Evolutionary conservation across 2,113 vertebrate genomes (phyloP), one percentile per base, ranked within the genome.

Genomic region (Heterotis niloticus): DNA sequence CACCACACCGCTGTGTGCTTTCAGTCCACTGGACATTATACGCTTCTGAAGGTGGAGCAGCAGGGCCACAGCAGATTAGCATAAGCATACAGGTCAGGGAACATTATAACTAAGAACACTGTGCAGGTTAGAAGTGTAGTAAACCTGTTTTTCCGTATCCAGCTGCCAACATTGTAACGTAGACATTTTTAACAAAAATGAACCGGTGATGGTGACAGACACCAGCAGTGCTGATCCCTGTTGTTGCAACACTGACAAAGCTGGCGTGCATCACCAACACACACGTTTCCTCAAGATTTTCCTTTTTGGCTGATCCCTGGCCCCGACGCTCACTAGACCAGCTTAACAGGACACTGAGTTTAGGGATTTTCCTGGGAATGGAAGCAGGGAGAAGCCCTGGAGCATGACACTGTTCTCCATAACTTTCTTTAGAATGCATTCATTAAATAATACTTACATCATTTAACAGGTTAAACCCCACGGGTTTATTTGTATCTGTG

Each of bases 401-500:
- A 70, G n/a, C 20, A 81, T 78, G 54, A 81, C 81, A 83, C 71
- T 82, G 81, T 76, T 79, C 82, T 81, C 24, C 82, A 85, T 84
- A 85, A 84, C 79, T 83, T 62, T 11, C 82, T 85, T 79, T 79
- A 70, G 84, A 77, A 87, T 80, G 77, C 74, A 70, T 86, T 86
- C 82, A 85, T 89, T 82, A 85, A 86, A 84, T 83, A 82, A 84
- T 86, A 86, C 86, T 88, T 82, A 86, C 90, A 84, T 85, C 83
- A 34, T 83, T 88, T 85, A 85, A 79, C 85, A 82, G 86, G 60
- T 81, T 85, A 85, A 87, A 86, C 81, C 83, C 84, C 79, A 24
- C 72, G 79, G 82, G 82, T 68, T 84, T 84, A 84, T 85, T 90
- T 81, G 88, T 86, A 87, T 89, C 85, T 88, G 85, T 72, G 80